These are phyloP conservation scores for Lasioglossum oenotherae DNA, from an alignment of 2,888 invertebrate genomes.

Conservation along the genomic window DNA sequence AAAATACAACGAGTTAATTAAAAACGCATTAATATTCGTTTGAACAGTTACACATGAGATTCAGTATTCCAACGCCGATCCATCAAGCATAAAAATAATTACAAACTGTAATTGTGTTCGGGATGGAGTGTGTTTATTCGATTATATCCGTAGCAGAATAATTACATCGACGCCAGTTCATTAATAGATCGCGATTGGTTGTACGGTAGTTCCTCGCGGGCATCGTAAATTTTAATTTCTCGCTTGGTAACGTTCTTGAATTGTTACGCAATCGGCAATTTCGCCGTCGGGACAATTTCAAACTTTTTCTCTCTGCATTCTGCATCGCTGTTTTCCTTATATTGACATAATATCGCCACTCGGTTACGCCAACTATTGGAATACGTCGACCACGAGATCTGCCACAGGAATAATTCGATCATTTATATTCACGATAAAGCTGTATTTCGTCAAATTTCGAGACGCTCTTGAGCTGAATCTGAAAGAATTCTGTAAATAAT, in stretches of 20 bases:
- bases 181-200: conserved; percentile 2
- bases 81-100: neutral
- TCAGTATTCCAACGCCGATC: neutral
- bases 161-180: neutral
- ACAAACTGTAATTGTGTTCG: neutral
- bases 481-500: neutral
- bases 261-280: conserved; percentile 9
- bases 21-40: neutral
- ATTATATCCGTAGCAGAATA: neutral
- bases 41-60: neutral
- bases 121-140: neutral
- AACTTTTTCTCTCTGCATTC: neutral
- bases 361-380: conserved; percentile 9
- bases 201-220: neutral
- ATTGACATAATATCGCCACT: neutral
- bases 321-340: neutral
- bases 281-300: neutral
- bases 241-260: neutral
- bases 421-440: neutral
- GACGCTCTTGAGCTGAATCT: neutral
- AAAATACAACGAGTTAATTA: neutral
- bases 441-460: neutral
- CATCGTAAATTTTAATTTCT: neutral
- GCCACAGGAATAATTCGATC: conserved; percentile 2
- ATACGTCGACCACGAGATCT: conserved; percentile 14